These are phyloP conservation scores for Acrocyrtus sp. DNA, from an alignment of 2,888 invertebrate species.

Conservation along the genomic window DNA sequence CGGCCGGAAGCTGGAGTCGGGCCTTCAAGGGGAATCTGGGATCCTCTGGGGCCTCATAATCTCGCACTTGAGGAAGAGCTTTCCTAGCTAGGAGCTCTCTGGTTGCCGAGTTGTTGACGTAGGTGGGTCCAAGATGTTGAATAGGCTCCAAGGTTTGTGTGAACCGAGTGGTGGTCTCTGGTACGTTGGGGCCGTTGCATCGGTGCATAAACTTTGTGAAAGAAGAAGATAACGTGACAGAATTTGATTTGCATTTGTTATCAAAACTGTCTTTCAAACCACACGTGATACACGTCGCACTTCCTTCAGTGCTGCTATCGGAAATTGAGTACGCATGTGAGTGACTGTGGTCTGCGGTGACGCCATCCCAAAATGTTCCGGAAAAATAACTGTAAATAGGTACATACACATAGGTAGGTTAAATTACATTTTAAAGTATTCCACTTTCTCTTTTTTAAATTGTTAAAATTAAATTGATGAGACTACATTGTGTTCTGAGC, in stretches of 20 bases:
- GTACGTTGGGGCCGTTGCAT: conserved; percentile 87
- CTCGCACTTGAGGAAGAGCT: conserved; percentile 30
- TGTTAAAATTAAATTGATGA: no score
- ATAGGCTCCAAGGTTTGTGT: conserved; percentile 8
- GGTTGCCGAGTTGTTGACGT: conserved; percentile 27
- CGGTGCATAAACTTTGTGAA: conserved; percentile 78
- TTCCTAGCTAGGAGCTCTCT: conserved; percentile 27
- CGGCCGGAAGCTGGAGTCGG: conserved; percentile 77
- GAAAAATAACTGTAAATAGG: conserved; percentile 50
- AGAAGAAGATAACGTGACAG: conserved; percentile 75
- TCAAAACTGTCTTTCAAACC: conserved; percentile 69
- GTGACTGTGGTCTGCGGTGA: conserved; percentile 76
- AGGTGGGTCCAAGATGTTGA: conserved; percentile 25
- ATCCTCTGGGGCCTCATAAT: conserved; percentile 16
- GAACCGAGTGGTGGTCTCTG: conserved; percentile 71
- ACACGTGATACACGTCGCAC: conserved; percentile 81
- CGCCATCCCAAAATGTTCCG: conserved; percentile 27
- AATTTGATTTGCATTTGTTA: conserved; percentile 73
- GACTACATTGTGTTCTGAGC: no score
- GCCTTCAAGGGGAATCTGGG: conserved; percentile 67
- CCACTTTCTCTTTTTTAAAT: no score
- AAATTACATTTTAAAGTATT: no score
- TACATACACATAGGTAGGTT: no score
- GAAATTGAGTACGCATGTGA: conserved; percentile 83
- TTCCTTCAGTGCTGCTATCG: conserved; percentile 68